Evolutionary conservation across 2,888 invertebrate species (phyloP).

Genomic region (Molorchus minor): DNA sequence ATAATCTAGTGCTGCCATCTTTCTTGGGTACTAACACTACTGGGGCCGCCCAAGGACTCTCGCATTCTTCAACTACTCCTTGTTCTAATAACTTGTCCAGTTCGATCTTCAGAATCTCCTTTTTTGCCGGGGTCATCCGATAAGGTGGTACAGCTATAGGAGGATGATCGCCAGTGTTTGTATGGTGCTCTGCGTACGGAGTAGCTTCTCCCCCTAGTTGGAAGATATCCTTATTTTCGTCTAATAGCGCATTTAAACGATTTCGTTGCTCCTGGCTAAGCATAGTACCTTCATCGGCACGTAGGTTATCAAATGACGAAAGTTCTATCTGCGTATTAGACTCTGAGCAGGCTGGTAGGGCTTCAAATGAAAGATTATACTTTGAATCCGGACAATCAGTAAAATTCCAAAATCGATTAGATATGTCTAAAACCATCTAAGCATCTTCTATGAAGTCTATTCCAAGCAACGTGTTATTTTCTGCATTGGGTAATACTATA

Average conservation of each 20-base stretch:
- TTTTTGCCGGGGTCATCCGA: slow-evolving; percentile 47
- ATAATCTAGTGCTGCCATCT: slow-evolving; percentile 48
- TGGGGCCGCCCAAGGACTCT: slow-evolving; percentile 56
- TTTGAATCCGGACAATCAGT: neutral
- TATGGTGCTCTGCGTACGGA: slow-evolving; percentile 43
- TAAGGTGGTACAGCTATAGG: slow-evolving; percentile 55
- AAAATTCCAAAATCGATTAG: slow-evolving; percentile 15
- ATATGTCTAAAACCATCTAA: slow-evolving; percentile 8
- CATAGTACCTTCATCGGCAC: slow-evolving; percentile 9
- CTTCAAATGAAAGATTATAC: slow-evolving; percentile 7
- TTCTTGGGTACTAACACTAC: slow-evolving; percentile 54
- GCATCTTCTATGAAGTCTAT: slow-evolving; percentile 28
- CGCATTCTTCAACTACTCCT: slow-evolving; percentile 55
- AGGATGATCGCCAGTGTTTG: slow-evolving; percentile 47
- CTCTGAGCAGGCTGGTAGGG: neutral
- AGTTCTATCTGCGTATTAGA: neutral
- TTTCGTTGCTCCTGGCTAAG: slow-evolving; percentile 1
- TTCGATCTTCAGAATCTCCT: slow-evolving; percentile 41
- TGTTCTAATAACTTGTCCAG: slow-evolving; percentile 50
- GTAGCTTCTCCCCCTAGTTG: slow-evolving; percentile 27
- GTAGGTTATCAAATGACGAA: slow-evolving; percentile 5
- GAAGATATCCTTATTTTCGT: slow-evolving; percentile 13
- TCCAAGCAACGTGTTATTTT: slow-evolving; percentile 22
- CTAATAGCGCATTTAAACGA: slow-evolving; percentile 3
- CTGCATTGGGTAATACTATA: slow-evolving; percentile 21